phyloP scores from a whole-genome alignment of 2,797 vertebrate species.

The Chelon labrosus region DNA sequence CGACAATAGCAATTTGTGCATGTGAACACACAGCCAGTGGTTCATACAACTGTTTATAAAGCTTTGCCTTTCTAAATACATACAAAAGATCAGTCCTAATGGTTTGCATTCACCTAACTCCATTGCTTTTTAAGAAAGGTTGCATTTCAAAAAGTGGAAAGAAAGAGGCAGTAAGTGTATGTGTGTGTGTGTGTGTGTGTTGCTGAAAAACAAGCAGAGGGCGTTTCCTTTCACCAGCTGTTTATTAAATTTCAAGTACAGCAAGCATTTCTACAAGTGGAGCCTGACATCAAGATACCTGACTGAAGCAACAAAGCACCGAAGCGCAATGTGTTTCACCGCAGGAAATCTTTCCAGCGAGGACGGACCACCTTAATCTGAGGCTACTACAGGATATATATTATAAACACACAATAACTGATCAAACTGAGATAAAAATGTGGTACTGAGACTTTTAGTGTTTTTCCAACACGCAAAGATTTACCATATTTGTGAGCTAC shows the following conservation, averaged over 20 bases:
- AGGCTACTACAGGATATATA: slow-evolving; percentile 14
- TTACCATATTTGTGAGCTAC: slow-evolving; percentile 47
- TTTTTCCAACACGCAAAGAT: slow-evolving; percentile 37
- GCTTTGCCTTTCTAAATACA: not conserved
- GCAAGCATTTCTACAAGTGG: slow-evolving; percentile 61
- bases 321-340: slow-evolving; percentile 30
- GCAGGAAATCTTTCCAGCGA: slow-evolving; percentile 32
- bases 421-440: slow-evolving; percentile 12
- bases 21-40: slow-evolving; percentile 6
- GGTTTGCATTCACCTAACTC: not conserved
- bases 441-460: not conserved
- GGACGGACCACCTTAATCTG: slow-evolving; percentile 20
- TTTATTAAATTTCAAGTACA: slow-evolving; percentile 80
- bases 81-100: not conserved
- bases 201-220: slow-evolving; percentile 56
- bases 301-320: slow-evolving; percentile 23
- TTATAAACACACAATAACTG: slow-evolving; percentile 6
- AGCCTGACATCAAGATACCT: slow-evolving; percentile 32
- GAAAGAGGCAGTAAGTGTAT: not conserved
- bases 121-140: not conserved
- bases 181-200: not conserved
- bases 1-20: not conserved
- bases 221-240: slow-evolving; percentile 63
- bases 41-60: not conserved
- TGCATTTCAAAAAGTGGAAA: not conserved